Conservation (phyloP, 2,797 vertebrate genomes). For the Apogon talboti region DNA sequence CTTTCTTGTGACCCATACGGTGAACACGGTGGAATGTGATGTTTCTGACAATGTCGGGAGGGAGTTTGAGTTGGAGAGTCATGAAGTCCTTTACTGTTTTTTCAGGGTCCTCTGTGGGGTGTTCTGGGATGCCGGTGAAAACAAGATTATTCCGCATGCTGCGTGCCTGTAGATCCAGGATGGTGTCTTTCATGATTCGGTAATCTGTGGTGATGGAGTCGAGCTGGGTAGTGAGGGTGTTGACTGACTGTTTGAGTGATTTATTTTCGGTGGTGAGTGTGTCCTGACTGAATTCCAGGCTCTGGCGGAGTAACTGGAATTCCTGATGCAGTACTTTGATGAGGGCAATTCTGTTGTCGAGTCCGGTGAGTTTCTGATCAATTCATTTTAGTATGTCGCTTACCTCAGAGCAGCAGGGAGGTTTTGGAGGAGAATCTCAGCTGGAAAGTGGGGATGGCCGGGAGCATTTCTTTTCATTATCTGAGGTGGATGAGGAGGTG, state of each 20-base stretch:
- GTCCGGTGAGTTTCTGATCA: not conserved
- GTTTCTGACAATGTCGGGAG: not conserved
- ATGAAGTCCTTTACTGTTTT: constrained; percentile 14
- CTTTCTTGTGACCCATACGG: not conserved
- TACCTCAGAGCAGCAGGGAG: not conserved
- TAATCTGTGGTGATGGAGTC: too few relatives aligned
- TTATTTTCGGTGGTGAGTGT: not conserved
- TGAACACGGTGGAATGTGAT: constrained; percentile 26
- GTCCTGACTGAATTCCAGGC: not conserved
- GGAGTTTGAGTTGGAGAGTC: not conserved
- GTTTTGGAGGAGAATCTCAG: too few relatives aligned
- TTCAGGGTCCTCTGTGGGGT: not conserved
- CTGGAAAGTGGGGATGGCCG: too few relatives aligned
- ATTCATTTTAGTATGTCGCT: not conserved
- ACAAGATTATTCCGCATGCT: too few relatives aligned
- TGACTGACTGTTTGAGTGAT: not conserved
- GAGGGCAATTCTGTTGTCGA: not conserved
- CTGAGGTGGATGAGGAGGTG: not conserved
- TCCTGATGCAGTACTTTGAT: not conserved
- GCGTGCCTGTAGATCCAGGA: too few relatives aligned
- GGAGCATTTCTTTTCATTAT: too few relatives aligned
- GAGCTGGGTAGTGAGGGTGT: too few relatives aligned
- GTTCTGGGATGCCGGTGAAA: too few relatives aligned
- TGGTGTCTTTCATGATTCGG: too few relatives aligned
- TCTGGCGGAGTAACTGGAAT: not conserved